These are phyloP conservation scores for Eulacestoma nigropectus DNA, from an alignment of 2,113 vertebrate genomes.

Conservation along the genomic window DNA sequence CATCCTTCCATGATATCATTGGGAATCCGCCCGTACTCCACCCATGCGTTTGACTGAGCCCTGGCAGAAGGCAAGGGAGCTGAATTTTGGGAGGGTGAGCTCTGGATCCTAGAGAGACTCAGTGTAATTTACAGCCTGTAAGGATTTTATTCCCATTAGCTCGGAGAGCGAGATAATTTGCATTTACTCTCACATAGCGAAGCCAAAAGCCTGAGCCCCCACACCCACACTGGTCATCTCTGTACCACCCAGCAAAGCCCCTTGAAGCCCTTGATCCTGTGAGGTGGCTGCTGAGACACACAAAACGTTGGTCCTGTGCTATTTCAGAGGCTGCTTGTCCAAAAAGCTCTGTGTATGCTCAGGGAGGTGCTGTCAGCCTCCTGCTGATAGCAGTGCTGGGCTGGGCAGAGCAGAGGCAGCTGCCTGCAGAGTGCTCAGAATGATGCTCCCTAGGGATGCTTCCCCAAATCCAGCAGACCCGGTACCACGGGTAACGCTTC, in stretches of 20 bases:
- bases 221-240: background rate
- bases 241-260: background rate
- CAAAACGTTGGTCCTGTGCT: background rate
- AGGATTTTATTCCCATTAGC: background rate
- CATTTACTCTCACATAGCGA: rapidly evolving
- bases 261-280: rapidly evolving
- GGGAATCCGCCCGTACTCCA: constrained; percentile 24
- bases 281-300: background rate
- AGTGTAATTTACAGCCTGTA: background rate
- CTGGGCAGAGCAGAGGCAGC: background rate
- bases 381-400: background rate
- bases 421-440: background rate
- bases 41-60: background rate
- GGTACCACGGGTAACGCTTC: rapidly evolving
- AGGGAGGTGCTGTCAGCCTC: background rate
- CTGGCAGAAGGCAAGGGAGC: background rate
- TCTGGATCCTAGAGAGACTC: background rate
- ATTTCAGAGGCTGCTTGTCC: background rate
- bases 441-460: background rate
- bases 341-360: rapidly evolving
- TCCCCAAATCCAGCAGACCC: background rate
- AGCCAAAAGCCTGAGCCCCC: background rate
- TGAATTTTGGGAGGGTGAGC: background rate
- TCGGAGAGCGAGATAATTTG: background rate
- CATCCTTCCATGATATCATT: constrained; percentile 50